phyloP scores from a whole-genome alignment of 64 coral and sea anemone genomes.

The Montipora efflorescens region DNA sequence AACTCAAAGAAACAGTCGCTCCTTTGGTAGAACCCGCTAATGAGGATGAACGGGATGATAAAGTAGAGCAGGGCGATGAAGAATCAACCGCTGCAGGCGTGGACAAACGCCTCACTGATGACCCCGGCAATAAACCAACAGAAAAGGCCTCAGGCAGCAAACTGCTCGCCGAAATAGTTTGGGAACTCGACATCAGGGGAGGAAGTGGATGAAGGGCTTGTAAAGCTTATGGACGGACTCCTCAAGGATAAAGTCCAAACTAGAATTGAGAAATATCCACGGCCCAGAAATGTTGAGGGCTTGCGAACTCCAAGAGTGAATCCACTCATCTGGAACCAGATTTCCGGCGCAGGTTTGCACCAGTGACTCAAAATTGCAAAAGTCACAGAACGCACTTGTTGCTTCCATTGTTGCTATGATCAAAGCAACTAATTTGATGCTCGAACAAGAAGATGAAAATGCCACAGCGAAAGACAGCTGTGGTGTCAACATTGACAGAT shows the following conservation, averaged over 20 bases:
- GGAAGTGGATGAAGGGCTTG: constrained; percentile 56
- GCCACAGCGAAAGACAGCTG: neutral
- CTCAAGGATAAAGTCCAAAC: constrained; percentile 38
- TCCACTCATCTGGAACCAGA: constrained; percentile 54
- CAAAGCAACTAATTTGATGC: constrained; percentile 30
- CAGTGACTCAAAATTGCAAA: constrained; percentile 42
- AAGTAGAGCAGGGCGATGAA: neutral
- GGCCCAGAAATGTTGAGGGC: constrained; percentile 4
- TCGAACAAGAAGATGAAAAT: neutral
- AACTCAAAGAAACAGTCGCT: constrained; percentile 41
- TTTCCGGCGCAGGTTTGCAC: constrained; percentile 1
- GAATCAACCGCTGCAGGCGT: neutral
- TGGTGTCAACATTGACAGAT: too few species aligned
- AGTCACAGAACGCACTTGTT: constrained; percentile 44
- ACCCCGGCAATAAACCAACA: neutral
- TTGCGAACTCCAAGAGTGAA: constrained; percentile 39
- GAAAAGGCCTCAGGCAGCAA: constrained; percentile 29
- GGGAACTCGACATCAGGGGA: constrained; percentile 34
- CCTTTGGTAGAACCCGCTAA: neutral
- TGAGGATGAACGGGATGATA: constrained; percentile 18
- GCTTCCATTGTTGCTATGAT: constrained; percentile 38
- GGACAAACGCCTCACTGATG: neutral
- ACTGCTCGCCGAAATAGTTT: constrained; percentile 49
- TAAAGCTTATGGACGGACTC: constrained; percentile 44
- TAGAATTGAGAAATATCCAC: constrained; percentile 23